phyloP scores from a whole-genome alignment of 2,113 vertebrate genomes.

The Antechinus flavipes region DNA sequence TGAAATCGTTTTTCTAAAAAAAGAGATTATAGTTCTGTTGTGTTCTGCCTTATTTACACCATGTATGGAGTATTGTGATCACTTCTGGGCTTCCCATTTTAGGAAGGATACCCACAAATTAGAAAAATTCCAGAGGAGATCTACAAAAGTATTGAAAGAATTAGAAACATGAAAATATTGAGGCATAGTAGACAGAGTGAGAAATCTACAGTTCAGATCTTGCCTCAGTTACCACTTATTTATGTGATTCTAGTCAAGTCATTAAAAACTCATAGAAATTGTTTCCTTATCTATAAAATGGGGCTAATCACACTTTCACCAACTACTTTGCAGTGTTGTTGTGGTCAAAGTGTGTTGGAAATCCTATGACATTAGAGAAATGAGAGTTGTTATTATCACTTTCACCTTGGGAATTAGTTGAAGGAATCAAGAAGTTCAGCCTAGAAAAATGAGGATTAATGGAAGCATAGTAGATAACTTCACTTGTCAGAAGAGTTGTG shows the following conservation, averaged over 20 bases:
- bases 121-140: not conserved
- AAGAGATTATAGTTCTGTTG: not conserved
- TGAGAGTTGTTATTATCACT: not conserved
- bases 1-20: not conserved
- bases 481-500: not conserved
- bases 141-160: not conserved
- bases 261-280: not conserved
- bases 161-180: not conserved
- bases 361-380: not conserved
- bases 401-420: not conserved
- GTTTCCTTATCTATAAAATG: conserved; percentile 13
- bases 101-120: not conserved
- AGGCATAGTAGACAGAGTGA: not conserved
- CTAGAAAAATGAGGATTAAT: not conserved
- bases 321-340: not conserved
- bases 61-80: not conserved
- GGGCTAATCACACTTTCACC: not conserved
- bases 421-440: not conserved
- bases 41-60: not conserved
- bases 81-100: not conserved
- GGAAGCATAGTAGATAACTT: not conserved
- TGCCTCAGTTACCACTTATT: not conserved
- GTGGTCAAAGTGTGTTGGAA: not conserved
- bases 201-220: not conserved
- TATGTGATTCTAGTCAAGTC: not conserved